Evolutionary conservation across 1,140 invertebrate species (phyloP), one percentile per base, ranked within the genome.

Genomic region (Drosophila tristis): DNA sequence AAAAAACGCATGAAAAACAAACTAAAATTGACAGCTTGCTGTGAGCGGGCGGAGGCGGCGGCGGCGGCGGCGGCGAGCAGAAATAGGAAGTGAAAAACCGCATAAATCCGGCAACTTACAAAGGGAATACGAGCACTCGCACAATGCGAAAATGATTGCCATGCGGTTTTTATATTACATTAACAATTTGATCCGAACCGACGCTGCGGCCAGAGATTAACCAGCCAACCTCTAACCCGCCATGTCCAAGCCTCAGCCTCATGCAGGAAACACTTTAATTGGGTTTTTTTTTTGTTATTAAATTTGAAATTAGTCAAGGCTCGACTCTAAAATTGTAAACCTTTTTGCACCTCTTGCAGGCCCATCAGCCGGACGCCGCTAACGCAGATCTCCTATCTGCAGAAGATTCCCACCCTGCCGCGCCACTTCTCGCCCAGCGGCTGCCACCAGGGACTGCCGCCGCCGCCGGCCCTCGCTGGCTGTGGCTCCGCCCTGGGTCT

Each of bases 291-390:
- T 15, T 43, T 58, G 58, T 71, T 50, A 70, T 70, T 70, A 85
- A 91, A 63, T 78, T 90, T 73, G 68, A 80, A 87, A 87, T 91
- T 91, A 74, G 90, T 72, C 75, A 84, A 68, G 84, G 67, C 68
- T 45, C 67, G 50, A 56, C 53, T 54, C 55, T 20, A 47, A 73
- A 60, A 65, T 55, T 3, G 23, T 25, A 25, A 25, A 25, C 23
- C 23, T 25, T 44, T 48, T 65, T 31, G 54, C 58, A 13, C 9
- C 4, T 45, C 4, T 63, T 43, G 56, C 93, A 95, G 94, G 87
- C 93, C 94, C 45, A 94, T 95, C 64, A 94, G 90, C 51, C 84
- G 90, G 26, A 91, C 90, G 16, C 90, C 90, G 43, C 73, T 91
- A 35, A 91, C 90, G 66, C 90, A 91, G 74, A 90, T 91, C 55